Evolutionary conservation across 2,797 vertebrate species (phyloP), one percentile per base, ranked within the genome.

Genomic region (Hippocampus kuda): DNA sequence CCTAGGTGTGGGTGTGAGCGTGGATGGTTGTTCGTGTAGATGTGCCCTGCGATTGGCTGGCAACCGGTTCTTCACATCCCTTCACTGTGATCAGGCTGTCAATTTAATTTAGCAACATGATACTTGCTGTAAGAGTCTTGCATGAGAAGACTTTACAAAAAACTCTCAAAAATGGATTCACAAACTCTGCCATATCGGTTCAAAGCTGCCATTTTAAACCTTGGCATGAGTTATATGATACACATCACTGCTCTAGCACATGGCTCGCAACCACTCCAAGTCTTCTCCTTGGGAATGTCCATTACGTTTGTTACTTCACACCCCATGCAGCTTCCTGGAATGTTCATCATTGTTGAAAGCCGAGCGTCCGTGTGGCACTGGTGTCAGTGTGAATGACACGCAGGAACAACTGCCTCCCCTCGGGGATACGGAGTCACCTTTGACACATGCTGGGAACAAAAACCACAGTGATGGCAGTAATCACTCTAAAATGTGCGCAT

Each of bases 341-440:
- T 65, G 63, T 65, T 65, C 63, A 10, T 81, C 79, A 78, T 80
- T 79, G 73, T 69, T 73, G 60, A 27, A 72, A 66, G 73, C 68
- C 46, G 13, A 68, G 69, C 48, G 60, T 71, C 57, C 46, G 1
- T 18, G 67, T 68, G 79, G 85, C 79, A 86, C 27, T 2, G 67
- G 81, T 85, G 82, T 81, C 76, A 5, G 72, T 46, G 85, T 68
- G 81, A 85, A 80, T 82, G 87, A 88, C 78, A 70, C 66, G 73
- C 67, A 22, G 57, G 63, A 84, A 83, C 86, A 89, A 75, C 86
- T 88, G 87, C 68, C 66, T 74, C 41, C 0, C 72, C 75, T 68
- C 42, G 66, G 72, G 72, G 70, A 66, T 68, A 77, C 57, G 44
- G 49, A 70, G 60, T n/a, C 66, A 74, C 77, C 69, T 81, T 70